A percentile compares a stretch with the other conserved stretches of the same genome.
Conservation (phyloP, 1,140 invertebrate species). For the Lethrus apterus region DNA sequence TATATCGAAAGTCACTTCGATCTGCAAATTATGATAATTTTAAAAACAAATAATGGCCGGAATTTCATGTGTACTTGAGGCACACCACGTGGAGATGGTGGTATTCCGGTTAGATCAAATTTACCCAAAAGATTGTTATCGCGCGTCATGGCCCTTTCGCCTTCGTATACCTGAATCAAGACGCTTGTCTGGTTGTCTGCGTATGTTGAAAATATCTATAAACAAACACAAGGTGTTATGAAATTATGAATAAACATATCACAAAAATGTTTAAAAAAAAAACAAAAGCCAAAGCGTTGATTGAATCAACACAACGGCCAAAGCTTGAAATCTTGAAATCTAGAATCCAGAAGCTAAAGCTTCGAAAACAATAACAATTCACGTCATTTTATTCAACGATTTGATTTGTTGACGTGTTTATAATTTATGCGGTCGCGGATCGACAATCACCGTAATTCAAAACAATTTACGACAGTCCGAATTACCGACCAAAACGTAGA, state of each 20-base stretch:
- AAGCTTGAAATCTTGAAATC: neutral
- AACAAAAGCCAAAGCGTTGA: too few relatives aligned
- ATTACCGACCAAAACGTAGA: too few relatives aligned
- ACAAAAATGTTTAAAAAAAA: too few relatives aligned
- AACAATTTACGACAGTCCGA: too few relatives aligned
- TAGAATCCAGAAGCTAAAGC: neutral
- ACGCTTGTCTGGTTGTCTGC: slow-evolving; percentile 49
- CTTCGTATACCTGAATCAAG: slow-evolving; percentile 52
- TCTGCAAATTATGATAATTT: slow-evolving; percentile 17
- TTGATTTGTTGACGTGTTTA: too few relatives aligned
- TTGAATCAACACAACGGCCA: slow-evolving; percentile 21
- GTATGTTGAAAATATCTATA: slow-evolving; percentile 39
- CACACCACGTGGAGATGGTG: slow-evolving; percentile 47
- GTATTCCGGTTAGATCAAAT: slow-evolving; percentile 59
- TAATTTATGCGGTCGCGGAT: too few relatives aligned
- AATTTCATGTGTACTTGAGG: slow-evolving; percentile 30
- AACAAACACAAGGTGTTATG: too few relatives aligned
- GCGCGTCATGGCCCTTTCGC: slow-evolving; percentile 57
- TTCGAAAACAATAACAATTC: too few relatives aligned
- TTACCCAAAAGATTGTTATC: slow-evolving; percentile 65
- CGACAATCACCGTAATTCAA: too few relatives aligned
- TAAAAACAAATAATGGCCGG: neutral
- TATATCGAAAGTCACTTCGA: slow-evolving; percentile 46
- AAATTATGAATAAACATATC: too few relatives aligned
- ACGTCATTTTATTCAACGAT: too few relatives aligned